Conservation (phyloP, 2,888 invertebrate genomes). For the Archips crataeganus region DNA sequence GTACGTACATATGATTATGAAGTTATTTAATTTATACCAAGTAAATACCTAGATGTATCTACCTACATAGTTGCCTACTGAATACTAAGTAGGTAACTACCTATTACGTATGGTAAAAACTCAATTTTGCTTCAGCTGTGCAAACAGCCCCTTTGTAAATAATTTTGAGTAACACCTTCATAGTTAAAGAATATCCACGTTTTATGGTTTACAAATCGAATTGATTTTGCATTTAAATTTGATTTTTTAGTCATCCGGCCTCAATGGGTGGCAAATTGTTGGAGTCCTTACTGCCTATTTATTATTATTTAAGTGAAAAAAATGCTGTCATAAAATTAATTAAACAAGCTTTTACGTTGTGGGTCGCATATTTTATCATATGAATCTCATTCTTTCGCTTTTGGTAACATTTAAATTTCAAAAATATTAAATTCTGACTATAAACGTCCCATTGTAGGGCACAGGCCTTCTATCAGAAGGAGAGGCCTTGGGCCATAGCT, state of each 20-base stretch:
- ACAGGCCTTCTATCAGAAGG: too few relatives aligned
- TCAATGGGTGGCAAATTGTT: not conserved
- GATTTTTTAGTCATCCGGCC: not conserved
- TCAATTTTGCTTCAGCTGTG: conserved; percentile 1
- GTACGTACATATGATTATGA: too few relatives aligned
- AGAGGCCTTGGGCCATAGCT: too few relatives aligned
- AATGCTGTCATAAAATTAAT: not conserved
- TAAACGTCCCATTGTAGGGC: too few relatives aligned
- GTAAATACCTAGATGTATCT: too few relatives aligned
- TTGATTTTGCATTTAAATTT: not conserved
- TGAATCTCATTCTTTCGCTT: not conserved
- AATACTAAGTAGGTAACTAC: not conserved
- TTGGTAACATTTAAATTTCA: not conserved
- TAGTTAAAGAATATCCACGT: not conserved
- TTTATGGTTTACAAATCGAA: not conserved
- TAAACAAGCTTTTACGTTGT: not conserved
- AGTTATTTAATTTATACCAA: too few relatives aligned
- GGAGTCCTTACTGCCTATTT: not conserved
- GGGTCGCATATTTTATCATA: not conserved
- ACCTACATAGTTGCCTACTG: not conserved
- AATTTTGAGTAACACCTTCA: not conserved
- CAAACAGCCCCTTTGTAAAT: not conserved
- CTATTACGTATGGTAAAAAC: not conserved
- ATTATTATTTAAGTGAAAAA: not conserved
- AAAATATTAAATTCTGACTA: not conserved